Evolutionary conservation across 2,113 vertebrate species (phyloP).

Genomic region (Procapra przewalskii): DNA sequence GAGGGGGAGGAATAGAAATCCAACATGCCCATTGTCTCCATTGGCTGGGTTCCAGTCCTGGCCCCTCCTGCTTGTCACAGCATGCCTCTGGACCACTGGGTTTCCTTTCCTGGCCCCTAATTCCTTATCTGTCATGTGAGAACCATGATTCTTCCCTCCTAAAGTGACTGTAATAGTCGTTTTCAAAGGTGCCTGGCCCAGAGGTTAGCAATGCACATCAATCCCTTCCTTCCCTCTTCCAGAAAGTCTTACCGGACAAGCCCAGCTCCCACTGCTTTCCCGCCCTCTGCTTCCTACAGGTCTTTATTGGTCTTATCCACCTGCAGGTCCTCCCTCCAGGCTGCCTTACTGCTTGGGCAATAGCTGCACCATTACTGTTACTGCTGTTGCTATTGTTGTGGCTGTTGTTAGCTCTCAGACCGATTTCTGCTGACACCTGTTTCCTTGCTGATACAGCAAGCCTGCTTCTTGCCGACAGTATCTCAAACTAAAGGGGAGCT

Average conservation of each 20-base stretch:
- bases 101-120: neutral
- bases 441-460: neutral
- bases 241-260: neutral
- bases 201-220: neutral
- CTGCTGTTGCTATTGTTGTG: neutral
- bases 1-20: neutral
- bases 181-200: neutral
- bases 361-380: rapidly evolving
- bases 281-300: rapidly evolving
- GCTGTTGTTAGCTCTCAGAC: neutral
- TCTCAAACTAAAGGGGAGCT: neutral
- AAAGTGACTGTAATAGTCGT: neutral
- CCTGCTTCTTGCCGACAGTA: neutral
- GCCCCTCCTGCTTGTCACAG: neutral
- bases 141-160: neutral
- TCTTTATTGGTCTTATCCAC: neutral
- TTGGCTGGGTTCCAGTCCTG: neutral
- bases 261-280: neutral
- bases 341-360: rapidly evolving
- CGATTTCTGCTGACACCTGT: neutral
- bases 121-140: neutral
- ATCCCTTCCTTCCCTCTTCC: neutral
- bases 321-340: neutral
- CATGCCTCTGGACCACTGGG: neutral
- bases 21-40: rapidly evolving